Percentiles rank a stretch among this genome's conserved stretches.
phyloP scores from a whole-genome alignment of 2,797 vertebrate species.

The Oryzias dopingdopingensis region DNA sequence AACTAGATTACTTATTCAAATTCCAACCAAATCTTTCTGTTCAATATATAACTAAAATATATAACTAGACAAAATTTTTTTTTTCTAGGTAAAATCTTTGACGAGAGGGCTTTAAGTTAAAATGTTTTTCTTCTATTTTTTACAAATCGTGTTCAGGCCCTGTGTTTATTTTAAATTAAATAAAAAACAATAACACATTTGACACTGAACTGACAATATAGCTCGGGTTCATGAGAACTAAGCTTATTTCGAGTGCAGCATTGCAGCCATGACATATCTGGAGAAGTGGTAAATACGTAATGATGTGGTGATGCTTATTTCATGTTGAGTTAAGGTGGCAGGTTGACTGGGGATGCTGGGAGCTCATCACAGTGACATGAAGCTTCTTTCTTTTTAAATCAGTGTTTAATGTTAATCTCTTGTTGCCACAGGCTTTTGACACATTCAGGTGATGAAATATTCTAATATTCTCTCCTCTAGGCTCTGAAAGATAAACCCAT shows the following conservation, averaged over 20 bases:
- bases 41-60: too few relatives aligned
- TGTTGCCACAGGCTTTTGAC: constrained; percentile 54
- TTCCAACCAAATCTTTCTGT: too few relatives aligned
- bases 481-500: constrained; percentile 34
- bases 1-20: too few relatives aligned
- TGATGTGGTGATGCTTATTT: constrained; percentile 30
- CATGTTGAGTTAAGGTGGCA: constrained; percentile 36
- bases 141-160: not conserved
- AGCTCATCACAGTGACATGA: constrained; percentile 13
- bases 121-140: not conserved
- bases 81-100: not conserved
- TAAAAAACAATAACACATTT: constrained; percentile 52
- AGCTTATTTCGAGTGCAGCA: constrained; percentile 55
- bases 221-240: constrained; percentile 40
- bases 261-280: constrained; percentile 23
- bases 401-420: constrained; percentile 43
- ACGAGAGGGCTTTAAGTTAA: too few relatives aligned
- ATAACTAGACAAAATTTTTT: not conserved
- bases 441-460: constrained; percentile 58
- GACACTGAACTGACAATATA: constrained; percentile 65
- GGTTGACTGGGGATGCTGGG: constrained; percentile 13
- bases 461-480: constrained; percentile 20
- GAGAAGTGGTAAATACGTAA: constrained; percentile 51
- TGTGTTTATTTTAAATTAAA: constrained; percentile 38
- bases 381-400: constrained; percentile 37